Evolutionary conservation across 2,888 invertebrate species (phyloP), one percentile per base, ranked within the genome.

Genomic region (Drosophila fungiperda): DNA sequence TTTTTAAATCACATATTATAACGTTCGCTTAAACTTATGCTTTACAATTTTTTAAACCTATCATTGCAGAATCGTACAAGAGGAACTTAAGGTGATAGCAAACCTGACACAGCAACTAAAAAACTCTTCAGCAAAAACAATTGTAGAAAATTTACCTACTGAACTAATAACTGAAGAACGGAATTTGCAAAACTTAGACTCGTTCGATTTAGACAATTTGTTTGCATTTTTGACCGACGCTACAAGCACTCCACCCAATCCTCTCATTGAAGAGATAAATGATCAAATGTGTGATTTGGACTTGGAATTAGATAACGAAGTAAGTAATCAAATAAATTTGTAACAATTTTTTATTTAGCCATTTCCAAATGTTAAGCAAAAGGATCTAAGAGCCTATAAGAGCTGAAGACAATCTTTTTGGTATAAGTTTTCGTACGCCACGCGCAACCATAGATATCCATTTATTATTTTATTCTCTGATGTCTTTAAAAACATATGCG

Each of bases 181-280:
- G 0, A 83, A 86, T 58, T 92, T 59, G 75, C 94, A 71, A 91
- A 94, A 86, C 77, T 93, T 95, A 11, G 97, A 97, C 89, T 96
- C 97, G 0, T 96, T 98, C 0, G 97, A 98, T 92, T 93, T 98
- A 87, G 98, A 98, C 93, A 97, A 97, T 93, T 94, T 98, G 85
- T 98, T 98, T 93, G 97, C 97, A 68, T 98, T 98, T 93, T 94
- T 98, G 29, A 97, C 97, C 0, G 98, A 98, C 84, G 96, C 97
- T 45, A 95, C 95, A 1, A 94, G 94, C 38, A 94, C 94, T 17
- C 95, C 94, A 86, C 95, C 94, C 83, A 95, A 95, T 77, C 95
- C 95, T 55, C 93, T 96, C 23, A 96, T 97, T 63, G 96, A 97
- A 17, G 97, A 97, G 93, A 97, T 97, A 49, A 97, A 96, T 0